Evolutionary conservation across 2,113 vertebrate species (phyloP), one percentile per base, ranked within the genome.

Genomic region (Campylorhamphus procurvoides): DNA sequence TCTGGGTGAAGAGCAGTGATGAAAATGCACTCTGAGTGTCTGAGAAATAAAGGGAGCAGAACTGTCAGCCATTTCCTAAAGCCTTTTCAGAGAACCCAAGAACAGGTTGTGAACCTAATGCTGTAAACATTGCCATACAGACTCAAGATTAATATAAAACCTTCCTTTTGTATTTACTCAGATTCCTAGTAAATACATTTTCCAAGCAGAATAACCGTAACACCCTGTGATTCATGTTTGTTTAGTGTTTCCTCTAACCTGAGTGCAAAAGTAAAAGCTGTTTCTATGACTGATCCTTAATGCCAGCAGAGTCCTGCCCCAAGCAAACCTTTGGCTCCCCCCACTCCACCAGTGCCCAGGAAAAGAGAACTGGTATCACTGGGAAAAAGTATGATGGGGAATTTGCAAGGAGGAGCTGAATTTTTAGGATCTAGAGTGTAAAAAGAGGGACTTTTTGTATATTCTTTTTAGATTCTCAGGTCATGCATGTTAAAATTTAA

Each of bases 161-260:
- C 79, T 91, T 97, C 90, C 47, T 94, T 97, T 97, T 97, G 94
- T 91, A 88, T 98, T 96, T 94, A 93, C 95, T 96, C 68, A 24
- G 67, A 96, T 97, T 98, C 96, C 96, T 67, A 93, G 94, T 78
- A 92, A 97, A 96, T 93, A 94, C 75, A 58, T 91, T 95, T 97
- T 94, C 92, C 79, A 53, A 93, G 96, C 79, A 56, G 85, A 89
- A 88, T 42, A 82, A 95, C 85, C 89, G 28, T 97, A 97, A 77
- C 82, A 93, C 97, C 96, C 96, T 73, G 50, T 78, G 76, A 93
- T 92, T 93, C 80, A 40, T 93, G 86, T 71, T 71, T 58, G 74
- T 71, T 91, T 18, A 67, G 97, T 91, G 84, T 97, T 98, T 98
- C 97, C 97, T 96, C 92, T 90, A 44, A 64, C 96, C 89, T 89